Percentiles rank a stretch among this genome's conserved stretches.
Conservation (phyloP, 2,888 invertebrate genomes). For the Folsomia candida region DNA sequence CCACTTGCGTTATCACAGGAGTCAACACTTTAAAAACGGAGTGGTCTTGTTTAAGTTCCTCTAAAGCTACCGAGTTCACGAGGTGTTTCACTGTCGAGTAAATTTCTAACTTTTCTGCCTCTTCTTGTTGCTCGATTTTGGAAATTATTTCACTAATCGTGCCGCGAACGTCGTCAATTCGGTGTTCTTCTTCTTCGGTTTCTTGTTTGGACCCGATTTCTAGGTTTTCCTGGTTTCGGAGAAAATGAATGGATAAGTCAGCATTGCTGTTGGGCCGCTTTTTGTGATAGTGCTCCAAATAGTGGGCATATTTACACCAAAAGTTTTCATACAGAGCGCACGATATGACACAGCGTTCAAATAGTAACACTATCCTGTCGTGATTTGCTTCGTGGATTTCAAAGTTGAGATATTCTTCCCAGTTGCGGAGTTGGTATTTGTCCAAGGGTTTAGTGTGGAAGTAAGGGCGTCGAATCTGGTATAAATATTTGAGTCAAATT, state of each 20-base stretch:
- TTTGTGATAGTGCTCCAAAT: constrained; percentile 50
- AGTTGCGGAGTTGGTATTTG: constrained; percentile 59
- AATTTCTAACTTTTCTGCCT: constrained; percentile 13
- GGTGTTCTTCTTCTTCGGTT: constrained; percentile 42
- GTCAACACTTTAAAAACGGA: neutral
- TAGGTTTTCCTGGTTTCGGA: constrained; percentile 40
- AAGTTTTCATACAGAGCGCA: constrained; percentile 62
- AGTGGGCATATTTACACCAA: constrained; percentile 55
- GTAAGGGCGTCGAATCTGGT: constrained; percentile 61
- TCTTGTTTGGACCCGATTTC: constrained; percentile 41
- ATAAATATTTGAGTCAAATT: neutral
- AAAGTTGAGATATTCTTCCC: constrained; percentile 60
- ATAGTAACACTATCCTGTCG: constrained; percentile 57
- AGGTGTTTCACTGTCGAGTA: neutral
- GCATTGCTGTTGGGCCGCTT: constrained; percentile 25
- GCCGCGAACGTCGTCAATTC: constrained; percentile 32
- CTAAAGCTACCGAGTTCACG: neutral
- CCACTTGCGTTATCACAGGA: neutral
- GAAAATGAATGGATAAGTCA: constrained; percentile 40
- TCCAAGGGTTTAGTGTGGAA: constrained; percentile 63
- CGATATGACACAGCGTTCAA: constrained; percentile 61
- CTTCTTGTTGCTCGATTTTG: constrained; percentile 30
- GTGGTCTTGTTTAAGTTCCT: neutral
- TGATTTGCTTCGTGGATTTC: constrained; percentile 54
- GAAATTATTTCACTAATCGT: constrained; percentile 33